Base-by-base conservation (phyloP, 1,140 invertebrate genomes). In the Pissodes strobi region DNA sequence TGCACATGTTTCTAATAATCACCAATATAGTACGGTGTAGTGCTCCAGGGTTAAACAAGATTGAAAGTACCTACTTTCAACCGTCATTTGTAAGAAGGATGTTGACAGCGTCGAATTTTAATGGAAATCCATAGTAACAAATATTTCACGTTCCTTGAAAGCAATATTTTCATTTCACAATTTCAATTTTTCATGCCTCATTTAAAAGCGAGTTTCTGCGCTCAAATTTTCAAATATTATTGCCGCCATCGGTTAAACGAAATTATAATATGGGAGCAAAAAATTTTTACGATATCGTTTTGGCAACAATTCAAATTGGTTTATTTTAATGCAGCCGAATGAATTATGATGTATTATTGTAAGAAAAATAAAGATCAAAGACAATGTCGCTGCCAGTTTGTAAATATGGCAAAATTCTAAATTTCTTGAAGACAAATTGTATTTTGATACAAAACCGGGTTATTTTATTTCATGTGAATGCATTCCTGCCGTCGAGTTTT, bases 271-370 rank as follows among this genome's bases (percentile, higher is more conserved):
- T 27, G 4, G 4, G 25, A n/a, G 13, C 1, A 30, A 18, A 30
- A n/a, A 30, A 34, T 18, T 34, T 60, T 60, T 25, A 49, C 19
- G 57, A 51, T 59, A 30, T 15, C 5, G 21, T 19, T 49, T 51
- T 60, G 57, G 57, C 57, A 60, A 19, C 43, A 45, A 27, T 45
- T 59, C 56, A 59, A 59, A 17, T 30, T 19, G 27, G 13, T 45
- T 18, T 22, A 15, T 21, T 53, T 53, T 37, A 53, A 53, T 10
- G 17, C 5, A 18, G n/a, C 6, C 12, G 9, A 2, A 21, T 48
- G 56, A 59, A n/a, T 46, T 59, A 59, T 48, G 43, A 4, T 15
- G 41, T 59, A 59, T 59, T 59, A 46, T 59, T 48, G 22, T 59
- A 34, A 48, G 43, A 46, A 30, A 59, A 48, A 9, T 13, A 5